Evolutionary conservation across 2,113 vertebrate genomes (phyloP).

Genomic region (Amphiprion percula): DNA sequence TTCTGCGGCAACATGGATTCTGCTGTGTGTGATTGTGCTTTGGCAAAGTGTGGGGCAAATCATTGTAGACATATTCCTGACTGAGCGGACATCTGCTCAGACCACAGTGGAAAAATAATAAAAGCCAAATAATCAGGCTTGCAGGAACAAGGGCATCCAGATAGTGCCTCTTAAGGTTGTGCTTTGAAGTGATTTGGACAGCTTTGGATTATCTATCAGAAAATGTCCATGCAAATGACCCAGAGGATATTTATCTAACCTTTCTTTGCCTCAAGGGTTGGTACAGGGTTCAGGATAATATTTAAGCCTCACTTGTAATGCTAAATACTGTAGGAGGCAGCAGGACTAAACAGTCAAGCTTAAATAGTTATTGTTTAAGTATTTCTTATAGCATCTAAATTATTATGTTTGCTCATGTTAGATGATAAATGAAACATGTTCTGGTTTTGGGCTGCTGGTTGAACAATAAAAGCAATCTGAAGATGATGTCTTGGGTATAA

Average conservation of each 20-base stretch:
- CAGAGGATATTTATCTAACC: constrained; percentile 10
- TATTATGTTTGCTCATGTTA: neutral
- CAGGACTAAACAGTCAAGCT: neutral
- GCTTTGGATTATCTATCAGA: constrained; percentile 15
- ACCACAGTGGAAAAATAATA: constrained; percentile 6
- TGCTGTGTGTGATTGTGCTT: constrained; percentile 7
- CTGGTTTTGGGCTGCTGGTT: neutral
- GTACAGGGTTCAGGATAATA: constrained; percentile 12
- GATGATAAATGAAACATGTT: neutral
- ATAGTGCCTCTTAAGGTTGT: constrained; percentile 3
- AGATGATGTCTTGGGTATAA: neutral
- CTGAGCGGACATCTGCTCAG: constrained; percentile 18
- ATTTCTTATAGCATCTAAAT: neutral
- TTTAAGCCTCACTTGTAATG: constrained; percentile 1
- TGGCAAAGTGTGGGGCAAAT: neutral
- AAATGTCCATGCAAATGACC: constrained; percentile 21
- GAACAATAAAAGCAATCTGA: neutral
- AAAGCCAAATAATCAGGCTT: constrained; percentile 18
- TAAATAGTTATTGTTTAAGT: neutral
- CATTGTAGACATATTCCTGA: constrained; percentile 9
- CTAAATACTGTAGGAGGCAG: constrained; percentile 9
- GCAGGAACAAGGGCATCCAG: neutral
- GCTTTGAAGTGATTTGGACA: constrained; percentile 15
- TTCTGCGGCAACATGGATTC: neutral
- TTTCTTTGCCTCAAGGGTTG: constrained; percentile 1